Base-by-base conservation (phyloP, 2,113 vertebrate genomes). In the Sardina pilchardus region DNA sequence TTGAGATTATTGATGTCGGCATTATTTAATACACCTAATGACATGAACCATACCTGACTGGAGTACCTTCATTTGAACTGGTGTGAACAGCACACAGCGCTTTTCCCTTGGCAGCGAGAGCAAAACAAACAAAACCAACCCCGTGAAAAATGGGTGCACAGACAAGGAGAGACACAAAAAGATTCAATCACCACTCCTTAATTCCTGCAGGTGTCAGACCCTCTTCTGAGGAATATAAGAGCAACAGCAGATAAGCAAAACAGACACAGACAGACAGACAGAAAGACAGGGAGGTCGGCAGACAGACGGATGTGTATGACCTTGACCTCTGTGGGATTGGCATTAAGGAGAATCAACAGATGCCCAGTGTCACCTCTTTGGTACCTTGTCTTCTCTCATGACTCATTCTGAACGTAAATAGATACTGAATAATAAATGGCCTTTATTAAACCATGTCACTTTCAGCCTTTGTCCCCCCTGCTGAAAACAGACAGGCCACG, bases 331-430 rank as follows among this genome's bases (percentile, higher is more conserved):
- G 17, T 34, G 26, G 16, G 26, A 78, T 34, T 78, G 71, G 16
- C 36, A 36, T 36, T 14, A 78, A 78, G 21, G 30, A 34, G 71
- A 3, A 7, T 10, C 10, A 8, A 30, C 7, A 67, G 63, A n/a
- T 0, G 17, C 71, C 36, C 71, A 17, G 30, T 78, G 30, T 78
- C 30, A 39, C 48, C 30, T 45, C 48, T 67, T 80, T 26, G 42
- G 44, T 53, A 17, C 53, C 17, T 30, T 84, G 45, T 75, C 75
- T 24, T 81, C 82, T 83, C 43, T 34, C 36, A 59, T 67, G 53
- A 83, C 67, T 83, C 63, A 90, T 89, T 87, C 67, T 87, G 80
- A 67, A 67, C 42, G 75, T 59, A 67, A 85, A 85, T 36, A 85
- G 81, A 87, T 81, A 30, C 44, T 82, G 83, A 85, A 86, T 88